phyloP scores from a whole-genome alignment of 1,140 invertebrate species.

The Meloidogyne floridensis region DNA sequence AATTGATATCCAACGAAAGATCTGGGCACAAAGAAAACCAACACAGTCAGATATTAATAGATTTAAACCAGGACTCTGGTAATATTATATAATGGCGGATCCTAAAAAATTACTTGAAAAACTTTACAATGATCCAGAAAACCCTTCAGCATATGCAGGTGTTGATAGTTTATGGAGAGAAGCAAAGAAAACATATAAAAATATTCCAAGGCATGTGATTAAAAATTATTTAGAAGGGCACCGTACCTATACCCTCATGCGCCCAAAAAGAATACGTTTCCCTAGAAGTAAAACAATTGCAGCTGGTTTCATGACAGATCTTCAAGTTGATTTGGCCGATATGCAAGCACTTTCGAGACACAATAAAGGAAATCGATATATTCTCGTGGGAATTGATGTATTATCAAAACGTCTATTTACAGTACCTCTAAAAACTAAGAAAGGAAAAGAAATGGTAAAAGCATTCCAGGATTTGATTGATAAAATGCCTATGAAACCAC shows the following conservation, averaged over 20 bases:
- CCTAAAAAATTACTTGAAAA: not conserved
- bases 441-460: conserved; percentile 1
- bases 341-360: not conserved
- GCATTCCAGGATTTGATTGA: not conserved
- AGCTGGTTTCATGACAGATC: not conserved
- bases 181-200: conserved; percentile 16
- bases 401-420: conserved; percentile 20
- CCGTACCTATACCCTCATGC: conserved; percentile 19
- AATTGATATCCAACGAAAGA: too few relatives aligned
- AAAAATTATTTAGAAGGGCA: conserved; percentile 18
- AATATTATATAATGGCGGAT: too few relatives aligned
- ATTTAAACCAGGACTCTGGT: too few relatives aligned
- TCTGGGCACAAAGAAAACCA: too few relatives aligned
- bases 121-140: conserved; percentile 1
- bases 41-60: too few relatives aligned
- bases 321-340: conserved; percentile 27
- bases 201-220: not conserved
- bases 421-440: not conserved
- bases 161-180: conserved; percentile 8
- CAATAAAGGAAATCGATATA: not conserved
- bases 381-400: conserved; percentile 11
- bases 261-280: not conserved
- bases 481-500: conserved; percentile 12
- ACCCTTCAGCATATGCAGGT: not conserved
- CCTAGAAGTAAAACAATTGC: not conserved